Percentiles rank a stretch among this genome's conserved stretches.
Evolutionary conservation across 2,113 vertebrate genomes (phyloP).

Genomic region (Psammodynastes pulverulentus): DNA sequence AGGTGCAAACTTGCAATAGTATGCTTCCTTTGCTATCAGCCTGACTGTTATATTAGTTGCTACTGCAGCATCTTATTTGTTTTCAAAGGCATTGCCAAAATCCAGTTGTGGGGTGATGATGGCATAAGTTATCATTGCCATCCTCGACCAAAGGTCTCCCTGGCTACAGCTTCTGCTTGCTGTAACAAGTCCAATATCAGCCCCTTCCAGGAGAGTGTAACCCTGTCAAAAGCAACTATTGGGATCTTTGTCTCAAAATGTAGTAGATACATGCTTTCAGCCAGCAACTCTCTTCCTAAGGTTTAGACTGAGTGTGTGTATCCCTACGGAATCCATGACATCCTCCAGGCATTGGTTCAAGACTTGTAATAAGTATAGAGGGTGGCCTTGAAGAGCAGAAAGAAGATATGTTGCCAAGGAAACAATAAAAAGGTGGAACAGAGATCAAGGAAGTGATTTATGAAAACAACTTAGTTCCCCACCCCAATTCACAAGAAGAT

Average conservation of each 20-base stretch:
- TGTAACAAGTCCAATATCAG: neutral
- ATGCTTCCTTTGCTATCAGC: neutral
- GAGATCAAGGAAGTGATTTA: neutral
- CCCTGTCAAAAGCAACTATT: neutral
- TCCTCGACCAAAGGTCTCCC: neutral
- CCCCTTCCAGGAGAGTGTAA: neutral
- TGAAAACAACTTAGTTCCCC: neutral
- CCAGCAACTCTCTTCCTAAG: neutral
- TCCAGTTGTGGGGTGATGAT: neutral
- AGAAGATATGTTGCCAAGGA: neutral
- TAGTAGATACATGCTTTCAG: neutral
- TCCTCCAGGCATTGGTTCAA: neutral
- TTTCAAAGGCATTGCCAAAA: neutral
- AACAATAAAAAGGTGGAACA: neutral
- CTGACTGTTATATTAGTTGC: neutral
- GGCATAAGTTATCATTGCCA: neutral
- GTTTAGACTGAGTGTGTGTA: neutral
- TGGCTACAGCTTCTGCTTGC: neutral
- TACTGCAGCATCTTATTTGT: neutral
- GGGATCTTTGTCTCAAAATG: neutral
- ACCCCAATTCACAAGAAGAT: neutral
- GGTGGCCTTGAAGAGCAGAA: neutral
- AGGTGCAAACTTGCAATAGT: neutral
- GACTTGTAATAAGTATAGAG: neutral
- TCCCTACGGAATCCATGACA: neutral